Evolutionary conservation across 2,888 invertebrate species (phyloP), one percentile per base, ranked within the genome.

Genomic region (Agonopterix heracliana): DNA sequence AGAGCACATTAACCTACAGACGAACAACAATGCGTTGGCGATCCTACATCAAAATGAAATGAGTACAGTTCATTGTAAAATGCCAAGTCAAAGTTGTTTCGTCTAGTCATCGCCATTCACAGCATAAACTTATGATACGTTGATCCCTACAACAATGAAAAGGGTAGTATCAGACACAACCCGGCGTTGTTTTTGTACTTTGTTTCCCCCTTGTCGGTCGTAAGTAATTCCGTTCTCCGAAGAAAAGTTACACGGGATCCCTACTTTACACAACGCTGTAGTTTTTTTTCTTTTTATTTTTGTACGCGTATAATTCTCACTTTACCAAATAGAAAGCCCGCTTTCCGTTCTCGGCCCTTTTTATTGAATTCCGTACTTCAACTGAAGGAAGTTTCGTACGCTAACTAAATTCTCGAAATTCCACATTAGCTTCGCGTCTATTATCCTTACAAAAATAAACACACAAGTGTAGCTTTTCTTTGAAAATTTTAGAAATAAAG

Each of bases 291-390:
- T 59, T 71, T 41, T 74, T 74, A 66, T 75, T 69, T 65, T 73
- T 59, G 67, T 68, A 68, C 71, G 73, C 76, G 78, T 80, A 81
- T 83, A 81, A 83, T 83, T 81, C 78, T 77, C 75, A 83, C 78
- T 83, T 79, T 77, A 70, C 66, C 66, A 66, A 73, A 73, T 68
- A 75, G 76, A 68, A 73, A 72, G 50, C 71, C 71, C 70, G 68
- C 66, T 69, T 71, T 68, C 71, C 69, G 54, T 71, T 63, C 72
- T 67, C 66, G 72, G 68, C 64, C 67, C 71, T 75, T 78, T 46
- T 80, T 85, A 86, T 86, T 84, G 84, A 78, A 86, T 86, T 84
- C 85, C 83, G 57, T 66, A 73, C 69, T 75, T 66, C 72, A 69
- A 64, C 61, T 64, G 62, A 66, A 57, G 68, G 71, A 75, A 75